Evolutionary conservation across 92 coral and sea anemone species (phyloP).

Genomic region (Epizoanthus rinbou): DNA sequence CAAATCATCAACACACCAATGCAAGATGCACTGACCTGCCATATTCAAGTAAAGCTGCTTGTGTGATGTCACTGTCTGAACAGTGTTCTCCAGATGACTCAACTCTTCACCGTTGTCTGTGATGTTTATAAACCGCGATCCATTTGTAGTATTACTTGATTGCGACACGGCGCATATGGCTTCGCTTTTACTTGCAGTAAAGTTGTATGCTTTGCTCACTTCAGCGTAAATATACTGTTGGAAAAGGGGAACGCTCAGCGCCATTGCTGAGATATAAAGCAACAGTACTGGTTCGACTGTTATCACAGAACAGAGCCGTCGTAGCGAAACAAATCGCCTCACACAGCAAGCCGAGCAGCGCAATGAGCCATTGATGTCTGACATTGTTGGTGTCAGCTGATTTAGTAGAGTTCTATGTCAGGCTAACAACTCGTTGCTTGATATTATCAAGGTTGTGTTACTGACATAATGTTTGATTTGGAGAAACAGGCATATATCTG

Average conservation of each 20-base stretch:
- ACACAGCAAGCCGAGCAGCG: too few species aligned
- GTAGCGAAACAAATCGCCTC: too few species aligned
- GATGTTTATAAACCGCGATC: not conserved
- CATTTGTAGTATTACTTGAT: slow-evolving; percentile 12
- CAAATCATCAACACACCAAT: too few species aligned
- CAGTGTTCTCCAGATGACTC: slow-evolving; percentile 44
- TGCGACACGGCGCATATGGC: slow-evolving; percentile 40
- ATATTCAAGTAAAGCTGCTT: slow-evolving; percentile 50
- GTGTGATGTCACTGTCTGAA: slow-evolving; percentile 63
- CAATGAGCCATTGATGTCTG: too few species aligned
- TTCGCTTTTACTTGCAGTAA: slow-evolving; percentile 39
- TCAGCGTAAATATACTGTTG: slow-evolving; percentile 56
- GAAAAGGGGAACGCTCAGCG: slow-evolving; percentile 42
- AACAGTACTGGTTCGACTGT: slow-evolving; percentile 51
- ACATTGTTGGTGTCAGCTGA: too few species aligned
- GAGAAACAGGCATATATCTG: too few species aligned
- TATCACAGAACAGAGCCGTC: too few species aligned
- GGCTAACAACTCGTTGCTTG: too few species aligned
- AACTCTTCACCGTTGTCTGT: not conserved
- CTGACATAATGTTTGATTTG: too few species aligned
- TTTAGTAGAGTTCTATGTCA: too few species aligned
- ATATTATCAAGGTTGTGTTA: too few species aligned
- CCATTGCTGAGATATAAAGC: slow-evolving; percentile 33
- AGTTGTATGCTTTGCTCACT: slow-evolving; percentile 46
- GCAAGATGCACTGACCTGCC: slow-evolving; percentile 54